Percentiles rank a stretch among this genome's conserved stretches.
phyloP scores from a whole-genome alignment of 30 jellyfish, hydroid and myxozoan genomes.

The Aurelia coerulea region DNA sequence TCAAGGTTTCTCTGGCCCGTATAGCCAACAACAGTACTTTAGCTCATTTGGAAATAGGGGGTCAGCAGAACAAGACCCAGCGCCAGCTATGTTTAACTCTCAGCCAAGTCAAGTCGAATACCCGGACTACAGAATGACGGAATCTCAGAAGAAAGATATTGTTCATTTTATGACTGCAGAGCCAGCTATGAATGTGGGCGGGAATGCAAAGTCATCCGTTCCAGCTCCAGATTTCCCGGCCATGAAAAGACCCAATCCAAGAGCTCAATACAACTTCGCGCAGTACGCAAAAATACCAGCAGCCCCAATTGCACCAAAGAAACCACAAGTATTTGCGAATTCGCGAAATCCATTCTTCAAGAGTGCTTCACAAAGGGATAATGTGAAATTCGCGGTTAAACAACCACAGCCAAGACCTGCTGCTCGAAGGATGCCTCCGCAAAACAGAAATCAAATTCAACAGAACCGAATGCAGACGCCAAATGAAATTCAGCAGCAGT shows the following conservation, averaged over 20 bases:
- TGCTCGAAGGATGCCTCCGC: background rate
- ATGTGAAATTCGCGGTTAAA: background rate
- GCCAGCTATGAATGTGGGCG: slow-evolving; percentile 21
- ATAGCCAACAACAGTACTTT: background rate
- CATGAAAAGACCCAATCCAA: background rate
- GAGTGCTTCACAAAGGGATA: background rate
- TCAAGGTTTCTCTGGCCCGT: slow-evolving; percentile 3
- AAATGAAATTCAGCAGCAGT: slow-evolving; percentile 1
- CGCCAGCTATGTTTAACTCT: background rate
- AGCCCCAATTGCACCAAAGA: slow-evolving; percentile 19
- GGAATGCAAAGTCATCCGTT: slow-evolving; percentile 42
- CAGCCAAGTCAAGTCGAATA: background rate
- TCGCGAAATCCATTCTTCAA: slow-evolving; percentile 22
- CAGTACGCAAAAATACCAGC: background rate
- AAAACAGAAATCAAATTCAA: background rate
- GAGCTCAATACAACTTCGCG: background rate
- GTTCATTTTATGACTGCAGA: background rate
- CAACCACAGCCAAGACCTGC: slow-evolving; percentile 19
- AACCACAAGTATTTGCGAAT: background rate
- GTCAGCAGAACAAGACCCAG: background rate
- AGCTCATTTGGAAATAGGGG: background rate
- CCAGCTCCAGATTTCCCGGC: slow-evolving; percentile 24
- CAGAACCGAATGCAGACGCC: slow-evolving; percentile 3
- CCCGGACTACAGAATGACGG: slow-evolving; percentile 31
- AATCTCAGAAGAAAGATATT: slow-evolving; percentile 37